Evolutionary conservation across 2,888 invertebrate genomes (phyloP), one percentile per base, ranked within the genome.

Genomic region (Sinohyriopsis cumingii): DNA sequence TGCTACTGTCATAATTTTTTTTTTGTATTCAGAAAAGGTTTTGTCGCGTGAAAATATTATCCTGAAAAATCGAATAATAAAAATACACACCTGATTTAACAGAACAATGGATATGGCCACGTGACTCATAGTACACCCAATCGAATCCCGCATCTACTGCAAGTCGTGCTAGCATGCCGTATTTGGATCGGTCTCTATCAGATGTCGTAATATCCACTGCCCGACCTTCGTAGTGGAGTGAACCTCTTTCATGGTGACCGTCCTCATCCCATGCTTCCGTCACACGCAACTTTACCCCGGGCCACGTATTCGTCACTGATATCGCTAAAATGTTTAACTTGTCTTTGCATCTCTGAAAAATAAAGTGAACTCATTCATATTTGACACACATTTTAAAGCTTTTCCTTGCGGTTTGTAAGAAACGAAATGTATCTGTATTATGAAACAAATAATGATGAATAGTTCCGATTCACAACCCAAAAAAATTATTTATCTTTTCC

Each of bases 261-360:
- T 90, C 90, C 89, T 97, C 97, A 88, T 96, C 96, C 97, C 97
- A 98, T 68, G 96, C 97, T 91, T 98, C 98, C 79, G 95, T 96
- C 77, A 98, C 98, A 69, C 97, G 92, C 84, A 98, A 92, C 83
- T 94, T 93, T 76, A 97, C 94, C n/a, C 97, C 96, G 0, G 97
- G 97, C 98, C 98, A 98, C 90, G 96, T 96, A 92, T 98, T 98
- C 96, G 97, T 96, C 90, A 98, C 98, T 85, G 96, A 95, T 89
- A 97, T 95, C 69, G 98, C 97, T 88, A 98, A 91, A 71, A 95
- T 95, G 91, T 97, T 96, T 85, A 98, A 92, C 91, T 96, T 97
- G 91, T 98, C 98, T 91, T 96, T 96, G 91, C 97, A 97, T 90
- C 97, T 93, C 98, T 98, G 94, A 65, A 94, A 84, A 82, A 86